phyloP scores from a whole-genome alignment of 2,113 vertebrate genomes.

The Lepus americanus region DNA sequence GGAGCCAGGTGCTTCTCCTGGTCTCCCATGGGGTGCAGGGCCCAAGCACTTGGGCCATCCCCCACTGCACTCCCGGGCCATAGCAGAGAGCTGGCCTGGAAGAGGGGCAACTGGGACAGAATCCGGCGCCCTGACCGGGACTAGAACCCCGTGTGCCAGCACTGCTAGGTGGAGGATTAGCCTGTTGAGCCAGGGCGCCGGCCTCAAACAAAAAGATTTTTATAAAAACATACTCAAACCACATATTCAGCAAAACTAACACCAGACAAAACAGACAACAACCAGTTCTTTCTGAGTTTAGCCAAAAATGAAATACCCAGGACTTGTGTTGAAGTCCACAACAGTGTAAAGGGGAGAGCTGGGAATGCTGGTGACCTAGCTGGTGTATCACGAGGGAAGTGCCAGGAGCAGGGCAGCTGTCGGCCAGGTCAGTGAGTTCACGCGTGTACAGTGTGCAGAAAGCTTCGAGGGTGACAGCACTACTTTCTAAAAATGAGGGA shows the following conservation, averaged over 20 bases:
- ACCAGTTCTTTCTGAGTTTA: slow-evolving; percentile 58
- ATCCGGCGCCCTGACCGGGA: too few relatives aligned
- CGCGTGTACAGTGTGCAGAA: neutral
- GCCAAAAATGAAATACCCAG: slow-evolving; percentile 28
- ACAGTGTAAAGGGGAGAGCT: neutral
- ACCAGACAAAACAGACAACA: slow-evolving; percentile 42
- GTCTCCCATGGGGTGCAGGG: too few relatives aligned
- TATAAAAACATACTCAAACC: neutral
- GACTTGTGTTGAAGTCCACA: neutral
- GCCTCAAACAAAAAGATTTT: neutral
- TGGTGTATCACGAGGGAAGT: neutral
- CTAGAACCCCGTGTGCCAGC: too few relatives aligned
- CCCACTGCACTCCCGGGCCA: too few relatives aligned
- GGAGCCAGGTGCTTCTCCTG: too few relatives aligned
- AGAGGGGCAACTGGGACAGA: too few relatives aligned
- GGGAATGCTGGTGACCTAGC: neutral
- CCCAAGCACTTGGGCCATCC: too few relatives aligned
- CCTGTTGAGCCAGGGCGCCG: too few relatives aligned
- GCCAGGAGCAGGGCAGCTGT: neutral
- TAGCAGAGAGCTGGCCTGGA: too few relatives aligned
- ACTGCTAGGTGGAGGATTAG: too few relatives aligned
- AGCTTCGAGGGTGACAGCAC: neutral
- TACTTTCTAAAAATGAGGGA: neutral
- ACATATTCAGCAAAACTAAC: slow-evolving; percentile 64
- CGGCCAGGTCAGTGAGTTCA: neutral